phyloP scores from a whole-genome alignment of 2,888 invertebrate genomes.

The Hybos culiciformis region DNA sequence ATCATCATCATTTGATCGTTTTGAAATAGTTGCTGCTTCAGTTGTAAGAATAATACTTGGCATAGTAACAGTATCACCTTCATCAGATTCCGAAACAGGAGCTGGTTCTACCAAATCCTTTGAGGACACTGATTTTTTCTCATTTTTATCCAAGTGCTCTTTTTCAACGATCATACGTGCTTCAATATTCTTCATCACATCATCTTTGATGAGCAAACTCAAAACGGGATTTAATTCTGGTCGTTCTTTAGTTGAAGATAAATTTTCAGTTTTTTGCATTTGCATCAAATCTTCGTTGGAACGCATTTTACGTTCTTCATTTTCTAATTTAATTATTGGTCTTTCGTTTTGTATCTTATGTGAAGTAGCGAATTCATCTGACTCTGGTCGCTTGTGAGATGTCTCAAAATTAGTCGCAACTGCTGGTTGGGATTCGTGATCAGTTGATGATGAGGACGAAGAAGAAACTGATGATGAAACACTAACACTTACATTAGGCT shows the following conservation, averaged over 20 bases:
- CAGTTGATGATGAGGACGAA: not conserved
- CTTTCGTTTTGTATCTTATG: constrained; percentile 23
- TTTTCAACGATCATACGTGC: too few species aligned
- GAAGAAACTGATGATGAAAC: not conserved
- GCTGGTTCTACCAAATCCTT: not conserved
- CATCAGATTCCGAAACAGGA: constrained; percentile 6
- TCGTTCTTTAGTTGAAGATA: constrained; percentile 33
- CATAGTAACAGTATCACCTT: constrained; percentile 19
- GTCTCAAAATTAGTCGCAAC: constrained; percentile 43
- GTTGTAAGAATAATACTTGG: constrained; percentile 32
- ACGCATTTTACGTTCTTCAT: constrained; percentile 15
- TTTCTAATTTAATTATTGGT: constrained; percentile 11
- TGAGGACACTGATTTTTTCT: constrained; percentile 12
- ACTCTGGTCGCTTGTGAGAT: constrained; percentile 47
- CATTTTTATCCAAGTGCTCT: constrained; percentile 10
- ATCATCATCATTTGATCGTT: constrained; percentile 19
- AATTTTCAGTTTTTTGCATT: constrained; percentile 25
- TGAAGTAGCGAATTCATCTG: constrained; percentile 27
- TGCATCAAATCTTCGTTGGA: constrained; percentile 18
- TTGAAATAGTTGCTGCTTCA: constrained; percentile 14
- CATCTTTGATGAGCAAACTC: constrained; percentile 38
- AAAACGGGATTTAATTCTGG: constrained; percentile 34
- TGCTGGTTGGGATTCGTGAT: not conserved
- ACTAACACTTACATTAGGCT: too few species aligned
- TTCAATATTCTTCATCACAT: constrained; percentile 40